Base-by-base conservation (phyloP, 1,140 invertebrate species). In the Cataglyphis hispanica region DNA sequence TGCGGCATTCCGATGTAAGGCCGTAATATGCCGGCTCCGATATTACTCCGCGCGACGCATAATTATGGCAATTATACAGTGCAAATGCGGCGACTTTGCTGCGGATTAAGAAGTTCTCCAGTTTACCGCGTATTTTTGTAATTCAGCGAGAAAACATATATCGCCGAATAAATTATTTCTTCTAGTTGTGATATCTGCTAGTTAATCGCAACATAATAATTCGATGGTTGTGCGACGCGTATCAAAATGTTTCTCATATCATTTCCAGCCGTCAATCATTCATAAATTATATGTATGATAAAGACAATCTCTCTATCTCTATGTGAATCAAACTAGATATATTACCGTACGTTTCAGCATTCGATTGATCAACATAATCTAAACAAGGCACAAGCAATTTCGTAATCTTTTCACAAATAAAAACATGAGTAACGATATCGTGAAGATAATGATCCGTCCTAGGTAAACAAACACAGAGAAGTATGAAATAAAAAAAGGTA, bases 31-130 rank as follows among this genome's bases (percentile, higher is more conserved):
- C 58, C 22, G 10, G 16, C 53, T 31, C 31, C 1, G 40, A 77
- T 66, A 77, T 66, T 77, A 11, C 5, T 1, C 34, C n/a, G 25
- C 13, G 37, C 69, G 53, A 81, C 34, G 50, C 66, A n/a, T 81
- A 72, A 81, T 72, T 72, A 31, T 58, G 27, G 78, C 67, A 61
- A 83, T 83, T 83, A 61, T 53, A 56, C n/a, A 74, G 72, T 58
- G 11, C 25, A 40, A 64, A 46, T 64, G 19, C 34, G 53, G 7
- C 37, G 43, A 80, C 63, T 43, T 72, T 81, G 27, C 58, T 25
- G 25, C 22, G 31, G 25, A 61, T 60, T 60, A 61, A 81, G 19
- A 81, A 83, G 37, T 25, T 60, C 27, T 72, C 34, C 25, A 6
- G n/a, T 31, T 10, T 10, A n/a, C 7, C 53, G 50, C 56, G 22